Evolutionary conservation across 2,888 invertebrate species (phyloP), one percentile per base, ranked within the genome.

Genomic region (Macaria notata): DNA sequence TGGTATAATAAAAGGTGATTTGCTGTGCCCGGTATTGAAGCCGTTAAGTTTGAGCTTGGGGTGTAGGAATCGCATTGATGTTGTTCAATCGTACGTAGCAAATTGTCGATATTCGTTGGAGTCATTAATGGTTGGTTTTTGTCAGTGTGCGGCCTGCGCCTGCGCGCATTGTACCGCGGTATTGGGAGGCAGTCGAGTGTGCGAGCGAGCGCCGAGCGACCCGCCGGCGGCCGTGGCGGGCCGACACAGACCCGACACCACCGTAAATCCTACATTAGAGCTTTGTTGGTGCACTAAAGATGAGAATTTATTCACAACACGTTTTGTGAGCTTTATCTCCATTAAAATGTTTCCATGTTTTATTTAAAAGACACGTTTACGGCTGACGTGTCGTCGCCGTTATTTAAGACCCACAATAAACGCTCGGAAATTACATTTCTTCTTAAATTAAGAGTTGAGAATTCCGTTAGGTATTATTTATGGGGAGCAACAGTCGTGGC

Each of bases 71-170:
- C 71, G 83, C 80, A 88, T 90, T 88, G 87, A 88, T 76, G 77
- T 66, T 83, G 88, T 77, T 88, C 86, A 90, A 90, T 91, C 88
- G 90, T 64, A 87, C 83, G 88, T 80, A 88, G 82, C 87, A 86
- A 90, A 90, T 90, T 87, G 88, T 86, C 88, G 87, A 88, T 89
- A 81, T 81, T 79, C 75, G 81, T 69, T 74, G 63, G 64, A 81
- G 79, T 87, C 85, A 84, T 88, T 88, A 86, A 82, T 79, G 78
- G 77, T 62, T 65, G 69, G 79, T 80, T 86, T 84, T 82, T 83
- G 81, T 78, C 73, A 71, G 57, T 54, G 68, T 52, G 71, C 76
- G 71, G 74, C 72, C 79, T 79, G 78, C 76, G 71, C 74, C 69
- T 72, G 72, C 72, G 72, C 73, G 71, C 67, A 70, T 69, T 71